Conservation (phyloP, 1,140 invertebrate genomes). For the Dreissena rostriformis region DNA sequence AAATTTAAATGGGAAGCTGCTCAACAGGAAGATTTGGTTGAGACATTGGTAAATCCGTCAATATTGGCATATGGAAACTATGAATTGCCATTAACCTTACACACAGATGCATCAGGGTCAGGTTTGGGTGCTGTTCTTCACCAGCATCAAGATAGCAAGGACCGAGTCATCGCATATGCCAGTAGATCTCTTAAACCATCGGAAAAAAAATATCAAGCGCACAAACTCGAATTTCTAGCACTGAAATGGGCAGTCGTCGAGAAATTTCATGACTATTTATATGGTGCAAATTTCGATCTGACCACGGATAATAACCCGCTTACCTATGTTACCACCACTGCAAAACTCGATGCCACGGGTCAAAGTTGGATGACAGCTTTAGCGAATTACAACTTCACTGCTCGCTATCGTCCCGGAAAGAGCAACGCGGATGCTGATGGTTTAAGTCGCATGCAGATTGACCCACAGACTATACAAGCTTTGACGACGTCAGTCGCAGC, state of each 20-base stretch:
- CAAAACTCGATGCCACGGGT: conserved; percentile 58
- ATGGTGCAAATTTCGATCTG: conserved; percentile 39
- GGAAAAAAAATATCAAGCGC: conserved; percentile 29
- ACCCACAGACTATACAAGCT: not conserved
- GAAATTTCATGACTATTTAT: conserved; percentile 63
- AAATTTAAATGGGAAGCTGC: conserved; percentile 1
- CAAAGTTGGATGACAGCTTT: conserved; percentile 56
- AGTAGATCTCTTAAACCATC: conserved; percentile 45
- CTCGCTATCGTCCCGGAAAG: conserved; percentile 44
- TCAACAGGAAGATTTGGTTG: not conserved
- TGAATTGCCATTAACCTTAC: not conserved
- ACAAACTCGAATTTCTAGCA: conserved; percentile 52
- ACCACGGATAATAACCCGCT: conserved; percentile 63
- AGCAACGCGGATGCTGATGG: conserved; percentile 56
- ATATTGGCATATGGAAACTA: conserved; percentile 21
- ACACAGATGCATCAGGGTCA: conserved; percentile 15
- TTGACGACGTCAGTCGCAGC: not conserved
- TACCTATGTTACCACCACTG: conserved; percentile 56
- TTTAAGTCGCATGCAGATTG: not conserved
- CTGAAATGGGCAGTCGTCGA: conserved; percentile 57
- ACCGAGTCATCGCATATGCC: conserved; percentile 18
- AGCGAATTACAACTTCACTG: conserved; percentile 53
- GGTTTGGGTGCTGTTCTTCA: conserved; percentile 24
- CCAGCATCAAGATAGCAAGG: conserved; percentile 11
- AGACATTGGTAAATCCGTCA: not conserved